Percentiles rank a stretch among this genome's conserved stretches.
Conservation (phyloP, 92 coral and sea anemone genomes). For the Ricordea florida region DNA sequence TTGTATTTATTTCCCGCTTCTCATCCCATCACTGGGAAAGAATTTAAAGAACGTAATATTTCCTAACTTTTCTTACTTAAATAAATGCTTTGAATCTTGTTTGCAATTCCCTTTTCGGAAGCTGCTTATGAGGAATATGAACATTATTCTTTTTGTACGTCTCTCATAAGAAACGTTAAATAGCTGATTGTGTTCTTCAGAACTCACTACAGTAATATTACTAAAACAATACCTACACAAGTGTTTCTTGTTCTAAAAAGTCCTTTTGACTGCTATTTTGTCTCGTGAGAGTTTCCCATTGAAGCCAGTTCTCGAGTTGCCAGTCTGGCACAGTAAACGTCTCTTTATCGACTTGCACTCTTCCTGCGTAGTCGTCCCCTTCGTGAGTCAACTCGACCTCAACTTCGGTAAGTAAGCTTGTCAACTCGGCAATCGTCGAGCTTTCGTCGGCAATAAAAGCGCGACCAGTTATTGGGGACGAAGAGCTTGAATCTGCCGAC, state of each 20-base stretch:
- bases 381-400: slow-evolving; percentile 75
- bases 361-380: slow-evolving; percentile 26
- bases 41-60: background rate
- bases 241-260: slow-evolving; percentile 82
- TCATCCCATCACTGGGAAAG: slow-evolving; percentile 1
- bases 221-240: slow-evolving; percentile 47
- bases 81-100: slow-evolving; percentile 30
- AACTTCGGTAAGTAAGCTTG: slow-evolving; percentile 68
- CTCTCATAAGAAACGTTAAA: background rate
- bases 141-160: background rate
- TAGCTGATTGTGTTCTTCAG: background rate
- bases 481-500: slow-evolving; percentile 78
- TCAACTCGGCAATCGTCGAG: slow-evolving; percentile 62
- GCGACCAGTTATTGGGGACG: slow-evolving; percentile 67
- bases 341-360: slow-evolving; percentile 16
- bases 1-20: slow-evolving; percentile 28
- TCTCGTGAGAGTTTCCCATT: slow-evolving; percentile 84
- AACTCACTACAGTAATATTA: background rate
- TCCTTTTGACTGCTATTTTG: slow-evolving; percentile 70
- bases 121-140: background rate
- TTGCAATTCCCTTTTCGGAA: slow-evolving; percentile 15
- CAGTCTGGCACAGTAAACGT: slow-evolving; percentile 69
- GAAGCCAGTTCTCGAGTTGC: slow-evolving; percentile 81
- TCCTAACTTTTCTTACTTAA: slow-evolving; percentile 10
- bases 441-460: slow-evolving; percentile 69